These are phyloP conservation scores for Poicephalus gulielmi DNA, from an alignment of 2,113 vertebrate genomes.

Conservation along the genomic window DNA sequence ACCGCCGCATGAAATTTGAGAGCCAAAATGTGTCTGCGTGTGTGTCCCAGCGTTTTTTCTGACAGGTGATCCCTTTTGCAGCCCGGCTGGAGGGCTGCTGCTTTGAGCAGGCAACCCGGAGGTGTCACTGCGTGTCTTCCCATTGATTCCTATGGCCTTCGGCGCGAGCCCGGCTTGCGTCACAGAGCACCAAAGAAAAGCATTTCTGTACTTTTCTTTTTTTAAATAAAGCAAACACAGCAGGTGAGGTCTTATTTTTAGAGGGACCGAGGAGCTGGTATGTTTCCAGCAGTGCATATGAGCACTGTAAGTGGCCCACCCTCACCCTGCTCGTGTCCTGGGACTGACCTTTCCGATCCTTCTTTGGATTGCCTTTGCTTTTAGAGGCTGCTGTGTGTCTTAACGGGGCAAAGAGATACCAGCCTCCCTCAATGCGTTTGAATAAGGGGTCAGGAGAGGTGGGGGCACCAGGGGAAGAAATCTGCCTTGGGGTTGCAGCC, in stretches of 20 bases:
- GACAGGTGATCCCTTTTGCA: constrained; percentile 56
- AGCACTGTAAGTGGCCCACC: constrained; percentile 36
- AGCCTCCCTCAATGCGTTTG: background rate
- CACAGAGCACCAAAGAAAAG: background rate
- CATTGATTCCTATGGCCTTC: background rate
- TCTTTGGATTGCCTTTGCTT: constrained; percentile 31
- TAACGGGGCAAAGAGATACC: background rate
- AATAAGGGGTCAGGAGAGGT: background rate
- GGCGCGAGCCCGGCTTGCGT: background rate
- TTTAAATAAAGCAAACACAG: constrained; percentile 61
- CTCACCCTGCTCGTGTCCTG: constrained; percentile 37
- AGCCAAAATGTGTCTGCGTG: constrained; percentile 27
- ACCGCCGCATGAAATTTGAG: constrained; percentile 25
- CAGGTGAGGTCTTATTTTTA: constrained; percentile 67
- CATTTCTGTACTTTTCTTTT: constrained; percentile 31
- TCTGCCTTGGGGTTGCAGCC: background rate
- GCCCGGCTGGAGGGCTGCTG: constrained; percentile 9
- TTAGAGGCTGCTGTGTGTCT: background rate
- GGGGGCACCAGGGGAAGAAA: background rate
- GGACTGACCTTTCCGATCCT: constrained; percentile 39
- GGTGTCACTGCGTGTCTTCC: background rate
- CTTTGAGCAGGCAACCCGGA: background rate
- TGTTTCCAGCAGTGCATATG: constrained; percentile 35
- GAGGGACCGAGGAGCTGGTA: constrained; percentile 31
- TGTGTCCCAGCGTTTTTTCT: constrained; percentile 35